Conservation (phyloP, 2,797 vertebrate genomes). For the Melanotaenia trifasciata region DNA sequence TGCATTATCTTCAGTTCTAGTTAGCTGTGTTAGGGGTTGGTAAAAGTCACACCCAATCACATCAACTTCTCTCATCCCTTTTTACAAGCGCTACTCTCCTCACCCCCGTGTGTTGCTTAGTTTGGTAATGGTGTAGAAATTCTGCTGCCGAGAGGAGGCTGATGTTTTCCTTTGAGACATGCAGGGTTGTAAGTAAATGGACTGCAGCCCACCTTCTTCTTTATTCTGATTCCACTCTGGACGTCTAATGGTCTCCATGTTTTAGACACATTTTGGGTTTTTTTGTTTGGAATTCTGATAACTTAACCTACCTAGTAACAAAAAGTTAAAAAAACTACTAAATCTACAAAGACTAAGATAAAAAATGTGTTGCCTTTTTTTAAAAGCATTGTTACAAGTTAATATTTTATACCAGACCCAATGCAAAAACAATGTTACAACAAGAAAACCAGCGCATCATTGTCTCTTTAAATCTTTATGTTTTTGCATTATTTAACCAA, state of each 20-base stretch:
- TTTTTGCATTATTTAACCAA: not conserved
- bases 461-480: not conserved
- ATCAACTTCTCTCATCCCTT: constrained; percentile 11
- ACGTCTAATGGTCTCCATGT: not conserved
- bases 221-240: not conserved
- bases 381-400: not conserved
- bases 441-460: not conserved
- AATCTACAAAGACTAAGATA: not conserved
- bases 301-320: not conserved
- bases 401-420: not conserved
- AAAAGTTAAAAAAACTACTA: not conserved
- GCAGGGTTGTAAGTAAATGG: constrained; percentile 4
- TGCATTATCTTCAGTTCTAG: constrained; percentile 2
- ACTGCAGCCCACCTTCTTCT: not conserved
- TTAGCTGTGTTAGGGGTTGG: not conserved
- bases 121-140: constrained; percentile 10
- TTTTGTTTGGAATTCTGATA: constrained; percentile 1
- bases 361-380: not conserved
- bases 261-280: constrained; percentile 3
- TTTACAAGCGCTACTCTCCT: constrained; percentile 11
- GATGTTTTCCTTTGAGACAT: constrained; percentile 11
- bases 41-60: constrained; percentile 16
- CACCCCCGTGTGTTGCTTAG: not conserved
- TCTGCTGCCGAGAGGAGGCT: constrained; percentile 12
- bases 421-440: constrained; percentile 4